Percentiles rank a stretch among this genome's conserved stretches.
These are phyloP conservation scores for Cepaea hortensis DNA, from an alignment of 2,888 invertebrate species.

Conservation along the genomic window DNA sequence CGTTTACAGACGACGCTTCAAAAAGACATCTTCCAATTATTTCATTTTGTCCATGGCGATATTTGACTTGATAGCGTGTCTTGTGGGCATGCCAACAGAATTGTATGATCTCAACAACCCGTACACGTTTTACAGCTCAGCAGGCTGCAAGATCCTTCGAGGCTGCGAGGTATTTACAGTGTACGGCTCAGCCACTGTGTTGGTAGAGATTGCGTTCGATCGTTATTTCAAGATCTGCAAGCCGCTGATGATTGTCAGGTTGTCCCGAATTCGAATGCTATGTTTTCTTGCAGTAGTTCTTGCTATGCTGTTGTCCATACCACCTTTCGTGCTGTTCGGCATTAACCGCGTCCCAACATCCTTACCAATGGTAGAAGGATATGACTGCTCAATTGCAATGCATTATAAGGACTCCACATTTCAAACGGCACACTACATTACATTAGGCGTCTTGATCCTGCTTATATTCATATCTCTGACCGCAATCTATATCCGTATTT, in stretches of 20 bases:
- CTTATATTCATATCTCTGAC: slow-evolving; percentile 60
- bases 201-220: slow-evolving; percentile 67
- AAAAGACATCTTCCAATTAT: slow-evolving; percentile 66
- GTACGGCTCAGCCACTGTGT: slow-evolving; percentile 66
- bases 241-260: slow-evolving; percentile 61
- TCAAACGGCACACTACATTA: slow-evolving; percentile 58
- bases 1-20: slow-evolving; percentile 64
- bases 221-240: slow-evolving; percentile 69
- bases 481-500: slow-evolving; percentile 60
- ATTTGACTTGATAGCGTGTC: slow-evolving; percentile 67
- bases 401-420: slow-evolving; percentile 57
- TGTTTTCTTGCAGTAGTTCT: slow-evolving; percentile 60
- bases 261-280: slow-evolving; percentile 62
- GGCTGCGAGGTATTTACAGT: slow-evolving; percentile 62
- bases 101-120: slow-evolving; percentile 65
- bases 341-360: slow-evolving; percentile 58
- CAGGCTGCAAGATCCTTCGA: slow-evolving; percentile 63
- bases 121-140: slow-evolving; percentile 63
- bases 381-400: slow-evolving; percentile 66
- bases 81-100: slow-evolving; percentile 66
- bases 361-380: slow-evolving; percentile 54
- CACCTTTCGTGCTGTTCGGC: slow-evolving; percentile 62
- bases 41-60: slow-evolving; percentile 69
- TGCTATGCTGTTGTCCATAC: slow-evolving; percentile 60
- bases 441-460: slow-evolving; percentile 60